Conservation (phyloP, 2,113 vertebrate genomes). For the Aspidoscelis tigris region DNA sequence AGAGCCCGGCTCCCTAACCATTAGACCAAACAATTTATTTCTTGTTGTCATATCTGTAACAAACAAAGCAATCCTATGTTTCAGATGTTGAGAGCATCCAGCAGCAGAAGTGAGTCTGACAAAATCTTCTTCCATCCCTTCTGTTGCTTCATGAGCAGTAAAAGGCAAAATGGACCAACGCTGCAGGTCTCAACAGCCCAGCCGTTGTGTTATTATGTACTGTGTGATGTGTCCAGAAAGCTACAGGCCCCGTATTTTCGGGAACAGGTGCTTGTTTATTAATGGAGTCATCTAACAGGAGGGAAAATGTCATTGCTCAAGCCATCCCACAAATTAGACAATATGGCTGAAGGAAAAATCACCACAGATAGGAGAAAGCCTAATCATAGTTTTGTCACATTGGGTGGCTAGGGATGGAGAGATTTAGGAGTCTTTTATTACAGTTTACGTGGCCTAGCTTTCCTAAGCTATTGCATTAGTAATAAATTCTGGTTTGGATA, state of each 20-base stretch:
- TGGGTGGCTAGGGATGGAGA: constrained; percentile 43
- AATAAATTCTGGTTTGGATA: constrained; percentile 46
- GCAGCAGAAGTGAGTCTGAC: background rate
- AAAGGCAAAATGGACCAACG: background rate
- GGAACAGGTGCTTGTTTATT: constrained; percentile 61
- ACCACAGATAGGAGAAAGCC: constrained; percentile 46
- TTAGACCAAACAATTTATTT: no score
- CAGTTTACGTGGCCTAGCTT: constrained; percentile 42
- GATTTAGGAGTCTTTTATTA: constrained; percentile 43
- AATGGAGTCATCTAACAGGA: constrained; percentile 50
- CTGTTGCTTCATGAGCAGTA: background rate
- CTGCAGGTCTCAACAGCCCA: background rate
- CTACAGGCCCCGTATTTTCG: constrained; percentile 51
- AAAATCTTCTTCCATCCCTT: background rate
- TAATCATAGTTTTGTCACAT: constrained; percentile 56
- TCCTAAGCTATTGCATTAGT: constrained; percentile 45
- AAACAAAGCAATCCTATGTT: background rate
- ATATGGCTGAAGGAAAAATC: constrained; percentile 48
- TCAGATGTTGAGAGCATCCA: background rate
- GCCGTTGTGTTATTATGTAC: constrained; percentile 32
- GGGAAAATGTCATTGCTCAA: constrained; percentile 61
- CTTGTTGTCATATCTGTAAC: no score
- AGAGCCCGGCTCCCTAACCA: no score
- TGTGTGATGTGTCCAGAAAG: constrained; percentile 47
- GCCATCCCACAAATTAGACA: constrained; percentile 62